phyloP scores from a whole-genome alignment of 2,888 invertebrate species.

The Mythimna albipuncta region DNA sequence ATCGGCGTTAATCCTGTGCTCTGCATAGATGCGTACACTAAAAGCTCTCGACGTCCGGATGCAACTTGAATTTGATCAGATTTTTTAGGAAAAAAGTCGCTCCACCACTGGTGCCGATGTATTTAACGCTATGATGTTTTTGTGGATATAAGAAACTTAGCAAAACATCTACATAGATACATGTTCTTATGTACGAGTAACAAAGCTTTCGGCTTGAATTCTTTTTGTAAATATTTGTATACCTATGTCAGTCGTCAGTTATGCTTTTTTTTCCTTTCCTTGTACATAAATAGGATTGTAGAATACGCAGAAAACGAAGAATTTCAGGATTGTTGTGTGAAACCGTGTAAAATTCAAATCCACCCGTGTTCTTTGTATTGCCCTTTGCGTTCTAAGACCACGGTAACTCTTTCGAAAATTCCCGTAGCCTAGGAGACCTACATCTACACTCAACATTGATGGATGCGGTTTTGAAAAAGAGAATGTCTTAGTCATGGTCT shows the following conservation, averaged over 20 bases:
- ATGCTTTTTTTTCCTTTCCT: no score
- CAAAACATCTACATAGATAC: not conserved
- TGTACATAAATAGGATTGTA: not conserved
- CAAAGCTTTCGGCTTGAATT: not conserved
- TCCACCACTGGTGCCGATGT: constrained; percentile 20
- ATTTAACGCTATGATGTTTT: constrained; percentile 22
- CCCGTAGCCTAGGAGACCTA: no score
- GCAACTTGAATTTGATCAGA: constrained; percentile 51
- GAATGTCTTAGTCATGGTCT: no score
- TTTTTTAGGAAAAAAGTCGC: constrained; percentile 38
- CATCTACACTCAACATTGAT: no score
- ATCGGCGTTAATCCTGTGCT: constrained; percentile 40
- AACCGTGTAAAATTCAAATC: no score
- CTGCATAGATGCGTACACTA: constrained; percentile 48
- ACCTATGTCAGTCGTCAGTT: not conserved
- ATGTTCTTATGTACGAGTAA: no score
- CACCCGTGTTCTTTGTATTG: no score
- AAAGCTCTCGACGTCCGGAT: constrained; percentile 48
- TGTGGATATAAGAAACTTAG: not conserved
- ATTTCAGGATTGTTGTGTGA: no score
- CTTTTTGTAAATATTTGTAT: not conserved
- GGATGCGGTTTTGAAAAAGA: no score
- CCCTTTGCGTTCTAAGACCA: no score
- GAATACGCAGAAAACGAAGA: not conserved
- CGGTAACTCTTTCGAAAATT: no score